phyloP scores from a whole-genome alignment of 2,888 invertebrate genomes.

The Amiota communis region DNA sequence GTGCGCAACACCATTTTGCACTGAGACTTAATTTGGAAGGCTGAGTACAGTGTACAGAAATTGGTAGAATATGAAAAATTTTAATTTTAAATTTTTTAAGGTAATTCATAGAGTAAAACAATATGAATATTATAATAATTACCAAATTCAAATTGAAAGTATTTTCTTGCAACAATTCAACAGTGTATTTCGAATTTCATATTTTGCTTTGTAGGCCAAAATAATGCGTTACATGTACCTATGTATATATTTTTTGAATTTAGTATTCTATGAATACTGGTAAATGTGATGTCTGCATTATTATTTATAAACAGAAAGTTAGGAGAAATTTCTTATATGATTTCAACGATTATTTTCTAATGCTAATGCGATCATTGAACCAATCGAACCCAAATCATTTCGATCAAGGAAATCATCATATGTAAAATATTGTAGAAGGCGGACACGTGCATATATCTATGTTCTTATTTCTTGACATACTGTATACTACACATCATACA shows the following conservation, averaged over 20 bases:
- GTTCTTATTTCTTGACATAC: not conserved
- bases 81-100: no score
- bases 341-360: slow-evolving; percentile 43
- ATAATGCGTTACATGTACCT: not conserved
- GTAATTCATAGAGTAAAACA: no score
- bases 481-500: not conserved
- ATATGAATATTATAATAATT: no score
- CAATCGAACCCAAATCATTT: not conserved
- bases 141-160: no score
- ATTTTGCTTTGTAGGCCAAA: no score
- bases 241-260: not conserved
- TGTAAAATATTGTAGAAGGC: not conserved
- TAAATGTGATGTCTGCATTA: not conserved
- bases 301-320: not conserved
- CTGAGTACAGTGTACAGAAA: no score
- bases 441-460: not conserved
- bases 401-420: not conserved
- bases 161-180: no score
- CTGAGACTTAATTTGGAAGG: no score
- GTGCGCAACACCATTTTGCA: no score
- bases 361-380: slow-evolving; percentile 55
- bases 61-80: no score
- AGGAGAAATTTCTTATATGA: not conserved
- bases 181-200: no score
- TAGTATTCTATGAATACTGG: not conserved